Evolutionary conservation across 1,140 invertebrate species (phyloP).

Genomic region (Bemisia tabaci): DNA sequence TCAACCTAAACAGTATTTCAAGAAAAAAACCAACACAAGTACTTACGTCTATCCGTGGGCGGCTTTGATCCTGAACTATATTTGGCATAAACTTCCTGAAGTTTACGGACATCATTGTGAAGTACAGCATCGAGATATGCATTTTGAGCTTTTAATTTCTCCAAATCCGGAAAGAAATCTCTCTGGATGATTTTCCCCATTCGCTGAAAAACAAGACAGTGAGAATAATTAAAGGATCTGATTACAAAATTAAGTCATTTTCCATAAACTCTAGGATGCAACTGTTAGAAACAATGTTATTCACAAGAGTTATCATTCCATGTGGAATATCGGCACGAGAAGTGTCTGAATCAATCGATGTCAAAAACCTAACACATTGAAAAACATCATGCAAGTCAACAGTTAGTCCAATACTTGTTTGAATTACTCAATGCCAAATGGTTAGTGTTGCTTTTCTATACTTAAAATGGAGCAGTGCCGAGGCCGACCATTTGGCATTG

Average conservation of each 20-base stretch:
- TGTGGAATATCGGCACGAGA: too few relatives aligned
- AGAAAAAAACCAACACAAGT: too few relatives aligned
- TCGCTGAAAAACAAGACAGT: slow-evolving; percentile 38
- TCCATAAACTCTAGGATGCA: neutral
- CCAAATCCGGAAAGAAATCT: slow-evolving; percentile 93
- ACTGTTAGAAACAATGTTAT: too few relatives aligned
- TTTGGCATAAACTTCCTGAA: slow-evolving; percentile 74
- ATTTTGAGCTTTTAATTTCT: slow-evolving; percentile 83
- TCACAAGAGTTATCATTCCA: too few relatives aligned
- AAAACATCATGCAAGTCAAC: neutral
- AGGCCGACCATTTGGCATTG: too few relatives aligned
- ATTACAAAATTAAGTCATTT: neutral
- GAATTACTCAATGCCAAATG: too few relatives aligned
- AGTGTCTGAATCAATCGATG: neutral
- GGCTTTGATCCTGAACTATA: slow-evolving; percentile 54
- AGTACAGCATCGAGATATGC: slow-evolving; percentile 84
- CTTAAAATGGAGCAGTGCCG: too few relatives aligned
- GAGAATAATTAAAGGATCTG: neutral
- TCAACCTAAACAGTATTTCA: too few relatives aligned
- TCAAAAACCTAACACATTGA: neutral
- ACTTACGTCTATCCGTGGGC: slow-evolving; percentile 44
- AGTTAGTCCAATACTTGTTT: too few relatives aligned
- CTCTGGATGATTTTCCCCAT: slow-evolving; percentile 91
- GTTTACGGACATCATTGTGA: slow-evolving; percentile 71
- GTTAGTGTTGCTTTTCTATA: too few relatives aligned